A percentile compares a stretch with the other conserved stretches of the same genome.
Conservation (phyloP, 2,797 vertebrate genomes). For the Halcyon leucocephala region DNA sequence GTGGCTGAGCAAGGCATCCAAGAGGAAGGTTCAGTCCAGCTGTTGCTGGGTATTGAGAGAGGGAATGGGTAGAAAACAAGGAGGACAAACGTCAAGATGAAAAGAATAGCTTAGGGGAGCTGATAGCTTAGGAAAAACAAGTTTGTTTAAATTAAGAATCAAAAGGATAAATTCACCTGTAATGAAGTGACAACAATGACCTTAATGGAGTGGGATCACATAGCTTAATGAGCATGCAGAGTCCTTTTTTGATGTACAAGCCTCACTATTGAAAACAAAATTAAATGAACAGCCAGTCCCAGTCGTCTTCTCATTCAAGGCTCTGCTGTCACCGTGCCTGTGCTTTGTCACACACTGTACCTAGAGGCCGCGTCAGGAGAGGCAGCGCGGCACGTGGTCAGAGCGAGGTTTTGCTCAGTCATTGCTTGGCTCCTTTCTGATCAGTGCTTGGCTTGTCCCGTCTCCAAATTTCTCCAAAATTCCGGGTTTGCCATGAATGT, state of each 20-base stretch:
- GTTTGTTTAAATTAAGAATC: not conserved
- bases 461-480: accelerated
- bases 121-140: not conserved
- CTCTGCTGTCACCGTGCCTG: not conserved
- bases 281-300: not conserved
- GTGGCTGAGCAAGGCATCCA: not conserved
- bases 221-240: not conserved
- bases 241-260: not conserved
- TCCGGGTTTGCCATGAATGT: not conserved
- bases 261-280: not conserved
- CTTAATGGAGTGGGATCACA: not conserved
- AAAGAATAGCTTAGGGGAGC: not conserved
- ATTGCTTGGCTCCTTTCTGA: not conserved
- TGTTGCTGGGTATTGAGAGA: not conserved
- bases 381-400: accelerated
- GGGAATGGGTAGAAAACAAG: not conserved
- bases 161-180: not conserved
- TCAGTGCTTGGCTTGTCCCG: not conserved
- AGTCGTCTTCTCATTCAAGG: not conserved
- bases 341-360: not conserved
- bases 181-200: not conserved
- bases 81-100: not conserved
- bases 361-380: not conserved
- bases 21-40: not conserved
- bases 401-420: not conserved